phyloP scores from a whole-genome alignment of 1,140 invertebrate species.

The Cyrtorhinus lividipennis region DNA sequence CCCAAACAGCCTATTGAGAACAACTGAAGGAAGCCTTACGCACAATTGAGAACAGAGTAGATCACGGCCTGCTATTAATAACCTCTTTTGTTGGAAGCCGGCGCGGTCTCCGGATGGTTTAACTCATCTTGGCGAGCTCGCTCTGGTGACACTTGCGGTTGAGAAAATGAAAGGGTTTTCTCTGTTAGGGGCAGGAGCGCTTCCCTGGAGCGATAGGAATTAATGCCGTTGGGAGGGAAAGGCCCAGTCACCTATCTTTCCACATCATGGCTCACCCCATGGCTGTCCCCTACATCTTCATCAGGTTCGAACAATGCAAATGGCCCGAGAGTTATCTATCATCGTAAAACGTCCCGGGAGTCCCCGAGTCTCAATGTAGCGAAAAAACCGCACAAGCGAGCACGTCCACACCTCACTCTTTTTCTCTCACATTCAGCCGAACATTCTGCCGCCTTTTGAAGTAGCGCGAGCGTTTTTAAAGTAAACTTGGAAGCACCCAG shows the following conservation, averaged over 20 bases:
- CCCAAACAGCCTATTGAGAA: not conserved
- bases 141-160: too few relatives aligned
- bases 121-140: not conserved
- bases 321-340: slow-evolving; percentile 8
- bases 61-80: not conserved
- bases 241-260: slow-evolving; percentile 2
- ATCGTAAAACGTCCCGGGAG: not conserved
- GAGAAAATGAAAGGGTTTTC: too few relatives aligned
- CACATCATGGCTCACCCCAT: not conserved
- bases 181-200: too few relatives aligned
- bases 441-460: too few relatives aligned
- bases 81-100: not conserved
- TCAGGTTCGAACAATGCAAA: slow-evolving; percentile 2
- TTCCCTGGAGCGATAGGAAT: not conserved
- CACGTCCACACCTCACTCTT: not conserved
- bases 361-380: not conserved
- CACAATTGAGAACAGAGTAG: not conserved
- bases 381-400: not conserved
- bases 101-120: not conserved
- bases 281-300: not conserved
- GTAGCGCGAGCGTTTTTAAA: too few relatives aligned
- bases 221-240: not conserved
- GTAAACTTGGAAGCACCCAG: too few relatives aligned
- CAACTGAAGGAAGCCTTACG: not conserved
- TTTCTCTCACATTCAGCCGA: not conserved